Evolutionary conservation across 2,797 vertebrate species (phyloP), one percentile per base, ranked within the genome.

Genomic region (Zenarchopterus dispar): DNA sequence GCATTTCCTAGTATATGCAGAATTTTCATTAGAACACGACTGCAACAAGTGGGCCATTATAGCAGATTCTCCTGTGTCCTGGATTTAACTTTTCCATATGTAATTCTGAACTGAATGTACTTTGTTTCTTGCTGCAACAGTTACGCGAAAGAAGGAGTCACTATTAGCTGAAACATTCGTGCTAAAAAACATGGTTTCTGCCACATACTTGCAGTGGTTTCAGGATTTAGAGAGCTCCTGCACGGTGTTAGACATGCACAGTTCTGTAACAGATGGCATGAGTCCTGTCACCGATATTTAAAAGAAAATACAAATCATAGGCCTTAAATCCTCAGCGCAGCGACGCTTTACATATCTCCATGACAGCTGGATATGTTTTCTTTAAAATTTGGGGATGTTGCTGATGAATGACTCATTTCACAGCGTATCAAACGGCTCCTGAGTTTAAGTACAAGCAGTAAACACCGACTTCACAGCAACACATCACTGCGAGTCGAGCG

Each of bases 261-360:
- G 41, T 47, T 74, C 54, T 59, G 49, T 42, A 75, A 65, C 64
- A 77, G 70, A 71, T 69, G 56, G 70, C 24, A 52, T 16, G 26
- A 67, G 56, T 77, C 58, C 63, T 66, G 73, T 84, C 74, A 65
- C 64, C 36, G 71, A 57, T 53, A 65, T 77, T 79, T 82, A 73
- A 81, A 80, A 75, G 77, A 48, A 70, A 82, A 62, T 24, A 63
- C 11, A 10, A 69, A 62, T 82, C 67, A 47, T 49, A 41, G n/a
- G 41, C 31, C 52, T 48, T 75, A 73, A 68, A 72, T 72, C 50
- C 70, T 57, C 3, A 10, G 49, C 17, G 41, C 42, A 46, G 45
- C 13, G 44, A 26, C 48, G 56, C 48, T 16, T 33, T 48, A 58
- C 48, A 41, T 36, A 33, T 58, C 6, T 3, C 21, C 33, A 24